Evolutionary conservation across 2,888 invertebrate genomes (phyloP), one percentile per base, ranked within the genome.

Genomic region (Dynastes grantii): DNA sequence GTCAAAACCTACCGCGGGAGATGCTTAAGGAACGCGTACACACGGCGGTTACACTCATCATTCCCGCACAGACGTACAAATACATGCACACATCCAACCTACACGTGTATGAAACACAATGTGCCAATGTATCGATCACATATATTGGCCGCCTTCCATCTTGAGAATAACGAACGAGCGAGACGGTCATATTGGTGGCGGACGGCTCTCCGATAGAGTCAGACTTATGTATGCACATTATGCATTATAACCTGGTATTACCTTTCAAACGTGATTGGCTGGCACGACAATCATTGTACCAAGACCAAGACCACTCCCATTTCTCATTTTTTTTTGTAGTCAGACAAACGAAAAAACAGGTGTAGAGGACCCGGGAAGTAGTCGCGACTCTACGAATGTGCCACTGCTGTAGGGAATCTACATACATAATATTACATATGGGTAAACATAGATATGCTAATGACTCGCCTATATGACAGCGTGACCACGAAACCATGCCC

Each of bases 201-300:
- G 83, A 82, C 85, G 84, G 82, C 84, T 83, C 85, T 84, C 85
- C 83, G 86, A 87, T 86, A 87, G 85, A 84, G 86, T 83, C 83
- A 84, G 86, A 85, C 85, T 85, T 81, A 80, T 79, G 86, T 86
- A 87, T 87, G 87, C 87, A 88, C 86, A 88, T 88, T 88, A 85
- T 88, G 88, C 88, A 88, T 86, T 86, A 86, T 86, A 88, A 88
- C 87, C 88, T 86, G 87, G 86, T 86, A 88, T 88, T 88, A 88
- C 87, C 86, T 88, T 87, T 85, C 85, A 85, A 87, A 86, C 86
- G 86, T 85, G 88, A 89, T 89, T 89, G 89, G 89, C 85, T 86
- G 87, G 84, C 85, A 86, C 87, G 87, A 88, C 88, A 88, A 87
- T 88, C 85, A 88, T 88, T 87, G 87, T 87, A 87, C 86, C 84